A percentile compares a stretch with the other conserved stretches of the same genome.
phyloP scores from a whole-genome alignment of 1,140 invertebrate species.

The Helicoverpa armigera region DNA sequence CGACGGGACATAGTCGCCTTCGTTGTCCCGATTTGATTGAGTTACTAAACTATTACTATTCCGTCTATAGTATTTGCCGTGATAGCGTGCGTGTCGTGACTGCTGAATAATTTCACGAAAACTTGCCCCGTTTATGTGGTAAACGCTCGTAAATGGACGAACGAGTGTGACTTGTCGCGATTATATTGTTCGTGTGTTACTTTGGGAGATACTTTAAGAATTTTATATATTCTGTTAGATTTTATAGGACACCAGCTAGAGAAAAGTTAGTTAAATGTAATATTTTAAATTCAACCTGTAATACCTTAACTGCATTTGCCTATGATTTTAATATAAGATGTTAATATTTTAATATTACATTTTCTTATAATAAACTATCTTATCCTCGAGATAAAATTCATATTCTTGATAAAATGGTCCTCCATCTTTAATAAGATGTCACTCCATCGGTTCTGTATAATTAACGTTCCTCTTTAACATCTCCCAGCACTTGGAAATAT shows the following conservation, averaged over 20 bases:
- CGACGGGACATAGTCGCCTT: constrained; percentile 55
- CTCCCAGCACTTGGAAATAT: constrained; percentile 61
- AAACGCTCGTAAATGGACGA: constrained; percentile 44
- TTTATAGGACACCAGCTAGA: neutral
- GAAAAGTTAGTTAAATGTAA: too few relatives aligned
- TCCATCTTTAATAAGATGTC: constrained; percentile 36
- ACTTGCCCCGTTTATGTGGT: constrained; percentile 43
- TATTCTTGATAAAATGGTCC: neutral
- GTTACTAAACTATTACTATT: constrained; percentile 65
- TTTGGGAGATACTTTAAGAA: neutral
- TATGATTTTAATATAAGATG: neutral
- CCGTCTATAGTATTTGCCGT: constrained; percentile 49
- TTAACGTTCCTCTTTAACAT: constrained; percentile 65
- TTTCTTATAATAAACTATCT: constrained; percentile 8
- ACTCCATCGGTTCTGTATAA: constrained; percentile 61
- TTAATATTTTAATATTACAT: neutral
- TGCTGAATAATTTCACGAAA: constrained; percentile 51
- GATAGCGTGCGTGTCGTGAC: constrained; percentile 57
- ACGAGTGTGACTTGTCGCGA: constrained; percentile 25
- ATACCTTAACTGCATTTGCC: too few relatives aligned
- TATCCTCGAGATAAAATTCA: constrained; percentile 20
- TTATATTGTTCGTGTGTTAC: constrained; percentile 26
- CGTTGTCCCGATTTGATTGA: constrained; percentile 74
- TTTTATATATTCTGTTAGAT: neutral
- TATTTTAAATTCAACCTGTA: too few relatives aligned